A percentile compares a stretch with the other conserved stretches of the same genome.
Conservation (phyloP, 2,113 vertebrate genomes). For the Typhlomys cinereus region DNA sequence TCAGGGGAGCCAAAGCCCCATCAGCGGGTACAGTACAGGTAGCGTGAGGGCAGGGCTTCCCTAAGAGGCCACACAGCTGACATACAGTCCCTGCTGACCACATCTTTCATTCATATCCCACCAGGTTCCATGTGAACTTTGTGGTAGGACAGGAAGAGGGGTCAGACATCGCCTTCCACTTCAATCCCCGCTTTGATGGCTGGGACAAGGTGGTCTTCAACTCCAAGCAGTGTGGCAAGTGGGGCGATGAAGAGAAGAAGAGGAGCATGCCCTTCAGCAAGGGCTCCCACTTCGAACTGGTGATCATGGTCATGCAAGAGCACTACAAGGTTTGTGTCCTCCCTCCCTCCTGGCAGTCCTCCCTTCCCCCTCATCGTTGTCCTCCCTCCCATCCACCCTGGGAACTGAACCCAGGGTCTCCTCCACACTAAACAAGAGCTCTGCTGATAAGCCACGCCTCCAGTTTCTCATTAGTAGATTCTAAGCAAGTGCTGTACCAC, state of each 20-base stretch:
- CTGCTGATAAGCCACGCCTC: neutral
- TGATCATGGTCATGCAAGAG: conserved; percentile 75
- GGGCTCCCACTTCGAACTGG: conserved; percentile 86
- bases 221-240: conserved; percentile 76
- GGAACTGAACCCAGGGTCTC: neutral
- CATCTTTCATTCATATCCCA: neutral
- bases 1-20: neutral
- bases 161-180: conserved; percentile 87
- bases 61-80: accelerated
- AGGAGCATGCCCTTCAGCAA: conserved; percentile 86
- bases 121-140: conserved; percentile 89
- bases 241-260: conserved; percentile 86
- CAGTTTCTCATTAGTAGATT: neutral
- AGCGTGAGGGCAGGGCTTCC: neutral
- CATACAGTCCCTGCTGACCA: accelerated
- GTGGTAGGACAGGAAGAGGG: conserved; percentile 78
- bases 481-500: no score
- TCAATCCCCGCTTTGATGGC: conserved; percentile 90
- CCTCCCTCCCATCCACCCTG: accelerated
- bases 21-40: neutral
- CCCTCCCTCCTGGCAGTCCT: accelerated
- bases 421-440: neutral
- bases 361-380: accelerated
- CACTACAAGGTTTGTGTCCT: conserved; percentile 86
- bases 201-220: conserved; percentile 92